Base-by-base conservation (phyloP, 2,113 vertebrate species). In the Columba janthina region DNA sequence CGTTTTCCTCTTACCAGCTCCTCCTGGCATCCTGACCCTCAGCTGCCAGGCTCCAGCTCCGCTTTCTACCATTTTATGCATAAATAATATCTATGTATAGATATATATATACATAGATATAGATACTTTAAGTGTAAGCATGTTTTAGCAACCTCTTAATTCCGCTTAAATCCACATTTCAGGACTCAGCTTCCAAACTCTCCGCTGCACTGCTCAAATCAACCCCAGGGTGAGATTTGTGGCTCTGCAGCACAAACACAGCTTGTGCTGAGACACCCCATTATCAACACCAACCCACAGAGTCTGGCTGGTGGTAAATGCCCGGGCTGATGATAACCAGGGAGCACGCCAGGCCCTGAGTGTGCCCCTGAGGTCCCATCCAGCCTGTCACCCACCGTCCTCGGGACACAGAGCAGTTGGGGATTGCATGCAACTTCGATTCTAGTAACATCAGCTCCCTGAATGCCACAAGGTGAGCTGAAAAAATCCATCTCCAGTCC, bases 281-380 rank as follows among this genome's bases (percentile, higher is more conserved):
- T 38, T 57, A 42, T 19, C 73, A 22, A 3, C 67, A 53, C 8
- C 58, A 70, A 50, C 44, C 31, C 64, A 60, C 44, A 22, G 31
- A n/a, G 62, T 56, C 42, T 15, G 65, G 48, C 44, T 83, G 62
- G 26, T 9, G 29, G 29, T 5, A 29, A 89, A 62, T 40, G 70
- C 71, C 56, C 40, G 10, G 0, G 20, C 34, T 61, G 78, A 44
- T 31, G 54, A 75, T 22, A 91, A 57, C 12, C 46, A 85, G 28
- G 8, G 13, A 58, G 10, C 21, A 28, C 0, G 1, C 14, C 65
- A 87, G 77, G 25, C 54, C n/a, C 60, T 5, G 24, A 70, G 34
- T 0, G 1, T 1, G n/a, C 51, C 57, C n/a, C 66, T 4, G 19
- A 88, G 53, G 36, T 40, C 34, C 50, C 8, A 0, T 9, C 38